These are phyloP conservation scores for Graptemys geographica DNA, from an alignment of 2,797 vertebrate genomes.

Conservation along the genomic window DNA sequence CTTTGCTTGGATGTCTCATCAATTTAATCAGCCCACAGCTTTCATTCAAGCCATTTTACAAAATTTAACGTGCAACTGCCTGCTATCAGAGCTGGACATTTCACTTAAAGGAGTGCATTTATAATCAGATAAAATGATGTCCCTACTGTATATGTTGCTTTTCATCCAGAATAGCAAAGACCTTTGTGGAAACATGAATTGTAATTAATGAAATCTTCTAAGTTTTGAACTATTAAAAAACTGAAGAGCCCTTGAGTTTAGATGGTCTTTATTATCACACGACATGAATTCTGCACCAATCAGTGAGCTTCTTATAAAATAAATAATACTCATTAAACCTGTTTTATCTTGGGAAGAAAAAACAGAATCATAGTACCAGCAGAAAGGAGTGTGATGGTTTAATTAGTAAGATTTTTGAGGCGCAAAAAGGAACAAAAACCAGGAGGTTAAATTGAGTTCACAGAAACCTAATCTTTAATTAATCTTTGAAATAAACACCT, in stretches of 20 bases:
- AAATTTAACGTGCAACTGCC: accelerated
- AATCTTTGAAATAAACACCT: slow-evolving; percentile 66
- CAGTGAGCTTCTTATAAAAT: background rate
- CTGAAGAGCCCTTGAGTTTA: background rate
- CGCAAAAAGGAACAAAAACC: slow-evolving; percentile 32
- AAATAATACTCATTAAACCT: background rate
- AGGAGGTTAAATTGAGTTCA: slow-evolving; percentile 66
- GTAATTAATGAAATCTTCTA: background rate
- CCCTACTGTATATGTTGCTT: background rate
- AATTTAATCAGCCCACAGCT: background rate
- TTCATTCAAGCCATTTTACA: accelerated
- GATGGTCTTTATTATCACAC: background rate
- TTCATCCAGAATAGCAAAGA: background rate
- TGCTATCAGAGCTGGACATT: background rate
- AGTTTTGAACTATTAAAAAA: background rate
- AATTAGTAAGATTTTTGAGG: background rate
- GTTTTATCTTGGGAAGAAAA: background rate
- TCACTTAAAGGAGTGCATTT: background rate
- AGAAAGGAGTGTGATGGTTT: background rate
- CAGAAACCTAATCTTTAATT: slow-evolving; percentile 63
- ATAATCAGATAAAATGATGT: background rate
- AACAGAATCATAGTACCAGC: background rate
- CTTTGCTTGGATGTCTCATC: background rate
- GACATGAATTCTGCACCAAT: background rate
- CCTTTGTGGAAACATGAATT: background rate